Conservation (phyloP, 2,113 vertebrate species). For the Sciurus niger region DNA sequence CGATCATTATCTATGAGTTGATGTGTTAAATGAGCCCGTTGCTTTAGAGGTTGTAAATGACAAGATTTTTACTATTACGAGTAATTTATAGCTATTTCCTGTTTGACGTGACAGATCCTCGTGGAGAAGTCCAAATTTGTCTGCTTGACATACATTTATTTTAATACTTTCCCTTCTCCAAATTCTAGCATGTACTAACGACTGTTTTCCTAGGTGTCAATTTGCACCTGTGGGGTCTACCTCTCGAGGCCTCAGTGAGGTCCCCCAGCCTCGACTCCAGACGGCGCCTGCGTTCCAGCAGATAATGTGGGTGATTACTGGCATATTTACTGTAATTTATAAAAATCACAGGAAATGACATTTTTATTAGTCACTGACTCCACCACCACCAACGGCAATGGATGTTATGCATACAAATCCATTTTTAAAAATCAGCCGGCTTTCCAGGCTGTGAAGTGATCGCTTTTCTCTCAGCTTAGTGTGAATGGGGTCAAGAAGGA, state of each 20-base stretch:
- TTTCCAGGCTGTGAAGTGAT: not conserved
- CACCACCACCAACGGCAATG: slow-evolving; percentile 26
- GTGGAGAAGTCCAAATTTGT: slow-evolving; percentile 75
- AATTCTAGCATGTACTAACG: slow-evolving; percentile 67
- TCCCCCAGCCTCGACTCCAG: slow-evolving; percentile 64
- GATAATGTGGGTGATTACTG: slow-evolving; percentile 76
- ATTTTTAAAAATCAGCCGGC: slow-evolving; percentile 8
- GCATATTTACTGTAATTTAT: slow-evolving; percentile 81
- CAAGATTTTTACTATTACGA: slow-evolving; percentile 80
- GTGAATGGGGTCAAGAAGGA: not conserved
- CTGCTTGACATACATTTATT: slow-evolving; percentile 73
- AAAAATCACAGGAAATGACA: slow-evolving; percentile 82
- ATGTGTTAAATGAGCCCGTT: slow-evolving; percentile 57
- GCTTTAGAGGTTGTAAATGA: slow-evolving; percentile 72
- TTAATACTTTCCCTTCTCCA: slow-evolving; percentile 67
- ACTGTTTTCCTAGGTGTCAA: slow-evolving; percentile 80
- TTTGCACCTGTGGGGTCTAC: slow-evolving; percentile 79
- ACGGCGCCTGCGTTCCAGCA: slow-evolving; percentile 58
- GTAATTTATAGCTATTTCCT: slow-evolving; percentile 82
- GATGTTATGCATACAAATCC: slow-evolving; percentile 60
- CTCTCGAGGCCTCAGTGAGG: slow-evolving; percentile 62
- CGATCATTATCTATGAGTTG: not conserved
- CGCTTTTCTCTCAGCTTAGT: not conserved
- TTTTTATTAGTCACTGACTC: slow-evolving; percentile 80
- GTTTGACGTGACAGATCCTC: slow-evolving; percentile 76